Evolutionary conservation across 2,888 invertebrate genomes (phyloP), one percentile per base, ranked within the genome.

Genomic region (Volucella inflata): DNA sequence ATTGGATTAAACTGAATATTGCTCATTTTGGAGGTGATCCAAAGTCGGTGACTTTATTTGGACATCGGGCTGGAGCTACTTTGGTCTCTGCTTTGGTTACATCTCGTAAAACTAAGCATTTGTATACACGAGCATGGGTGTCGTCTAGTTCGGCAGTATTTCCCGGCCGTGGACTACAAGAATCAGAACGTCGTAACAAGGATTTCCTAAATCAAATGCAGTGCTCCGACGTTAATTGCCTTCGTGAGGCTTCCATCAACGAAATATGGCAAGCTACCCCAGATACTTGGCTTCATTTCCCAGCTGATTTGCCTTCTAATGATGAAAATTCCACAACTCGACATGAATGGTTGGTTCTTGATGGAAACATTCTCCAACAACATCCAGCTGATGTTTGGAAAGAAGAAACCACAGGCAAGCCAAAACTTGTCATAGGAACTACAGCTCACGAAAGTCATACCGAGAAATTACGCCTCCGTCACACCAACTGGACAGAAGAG

Each of bases 41-140:
- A 0, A 93, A 93, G 0, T 94, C 96, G 2, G 96, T 98, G 0
- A 97, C 97, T 0, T 90, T 98, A 46, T 94, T 97, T 88, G 98
- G 97, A 0, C 97, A 97, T 90, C 94, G 96, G 21, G 96, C 97
- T 0, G 97, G 97, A 1, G 97, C 96, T 0, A 97, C 97, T 0
- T 91, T 97, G 12, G 96, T 96, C 0, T 95, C 97, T 0, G 96
- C 96, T 0, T 92, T 98, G 50, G 94, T 89, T 92, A 95, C 87
- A 90, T 94, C 93, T 11, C 93, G 91, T 87, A 92, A 94, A 74
- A 93, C 95, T 2, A 94, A 95, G 68, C 94, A 94, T 59, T 93
- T 97, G 4, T 97, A 97, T 89, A 93, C 95, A 0, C 93, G 95
- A 65, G 96, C 95, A 4, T 97, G 97, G 97, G 94, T 96, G 1